Conservation (phyloP, 2,797 vertebrate species). For the Characodon lateralis region DNA sequence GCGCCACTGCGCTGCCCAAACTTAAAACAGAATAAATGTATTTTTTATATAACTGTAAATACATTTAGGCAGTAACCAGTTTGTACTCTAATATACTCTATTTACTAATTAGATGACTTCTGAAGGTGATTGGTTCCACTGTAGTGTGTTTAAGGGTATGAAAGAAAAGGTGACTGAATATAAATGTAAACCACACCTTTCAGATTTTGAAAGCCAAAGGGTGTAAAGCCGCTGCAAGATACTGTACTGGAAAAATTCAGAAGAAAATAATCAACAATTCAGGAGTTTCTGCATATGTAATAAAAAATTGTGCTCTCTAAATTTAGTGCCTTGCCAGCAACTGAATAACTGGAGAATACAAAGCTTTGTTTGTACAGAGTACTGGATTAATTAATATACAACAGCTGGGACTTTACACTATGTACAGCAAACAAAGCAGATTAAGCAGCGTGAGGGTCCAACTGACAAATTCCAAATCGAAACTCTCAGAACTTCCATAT, state of each 20-base stretch:
- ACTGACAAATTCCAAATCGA: constrained; percentile 21
- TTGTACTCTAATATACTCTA: too few species aligned
- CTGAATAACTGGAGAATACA: constrained; percentile 8
- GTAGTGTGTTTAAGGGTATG: not conserved
- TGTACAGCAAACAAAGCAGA: constrained; percentile 13
- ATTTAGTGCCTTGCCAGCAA: not conserved
- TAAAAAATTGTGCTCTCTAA: not conserved
- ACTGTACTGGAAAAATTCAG: not conserved
- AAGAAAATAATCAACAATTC: not conserved
- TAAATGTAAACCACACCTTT: not conserved
- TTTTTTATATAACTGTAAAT: too few species aligned
- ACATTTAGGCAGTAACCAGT: too few species aligned
- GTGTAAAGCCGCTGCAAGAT: not conserved
- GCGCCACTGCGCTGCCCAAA: too few species aligned
- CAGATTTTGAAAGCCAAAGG: not conserved
- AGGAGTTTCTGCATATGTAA: not conserved
- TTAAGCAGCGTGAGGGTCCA: not conserved
- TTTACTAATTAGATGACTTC: not conserved
- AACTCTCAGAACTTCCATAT: constrained; percentile 41
- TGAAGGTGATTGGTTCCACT: not conserved
- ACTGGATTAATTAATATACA: constrained; percentile 19
- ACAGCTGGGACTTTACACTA: constrained; percentile 13
- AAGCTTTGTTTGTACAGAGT: constrained; percentile 19
- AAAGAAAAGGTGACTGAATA: too few species aligned
- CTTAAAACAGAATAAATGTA: too few species aligned